A percentile compares a stretch with the other conserved stretches of the same genome.
phyloP scores from a whole-genome alignment of 2,888 invertebrate species.

The Ochropleura leucogaster region DNA sequence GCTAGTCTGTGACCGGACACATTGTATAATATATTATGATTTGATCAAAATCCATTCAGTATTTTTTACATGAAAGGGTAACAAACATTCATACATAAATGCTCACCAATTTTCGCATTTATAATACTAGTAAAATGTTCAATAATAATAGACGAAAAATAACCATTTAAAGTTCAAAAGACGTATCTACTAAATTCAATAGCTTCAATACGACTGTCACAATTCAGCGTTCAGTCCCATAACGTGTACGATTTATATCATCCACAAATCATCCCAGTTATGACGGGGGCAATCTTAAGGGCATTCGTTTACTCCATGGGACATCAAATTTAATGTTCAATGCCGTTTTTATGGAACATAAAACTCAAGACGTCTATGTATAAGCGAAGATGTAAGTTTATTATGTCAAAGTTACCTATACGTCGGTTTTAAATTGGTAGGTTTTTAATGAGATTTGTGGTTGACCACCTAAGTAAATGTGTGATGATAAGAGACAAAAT shows the following conservation, averaged over 20 bases:
- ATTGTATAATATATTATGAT: no score
- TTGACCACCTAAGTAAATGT: neutral
- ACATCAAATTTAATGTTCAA: conserved; percentile 65
- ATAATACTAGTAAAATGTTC: neutral
- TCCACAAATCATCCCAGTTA: conserved; percentile 66
- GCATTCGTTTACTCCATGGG: conserved; percentile 63
- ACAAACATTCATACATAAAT: no score
- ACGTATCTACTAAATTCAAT: conserved; percentile 8
- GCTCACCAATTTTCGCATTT: no score
- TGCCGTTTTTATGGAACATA: conserved; percentile 60
- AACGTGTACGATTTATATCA: conserved; percentile 58
- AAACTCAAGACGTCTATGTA: conserved; percentile 51
- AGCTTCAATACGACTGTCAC: conserved; percentile 9
- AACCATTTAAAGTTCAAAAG: neutral
- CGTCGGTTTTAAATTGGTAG: neutral
- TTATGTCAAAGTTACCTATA: conserved; percentile 15
- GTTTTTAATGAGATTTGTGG: neutral
- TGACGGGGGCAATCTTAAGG: conserved; percentile 56
- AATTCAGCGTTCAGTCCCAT: conserved; percentile 28
- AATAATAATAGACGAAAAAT: neutral
- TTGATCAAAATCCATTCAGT: no score
- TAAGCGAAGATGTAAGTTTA: conserved; percentile 33
- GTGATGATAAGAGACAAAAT: neutral
- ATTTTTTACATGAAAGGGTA: no score
- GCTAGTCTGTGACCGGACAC: no score